Percentiles rank a stretch among this genome's conserved stretches.
Evolutionary conservation across 2,888 invertebrate species (phyloP).

Genomic region (Loripinus fragilis): DNA sequence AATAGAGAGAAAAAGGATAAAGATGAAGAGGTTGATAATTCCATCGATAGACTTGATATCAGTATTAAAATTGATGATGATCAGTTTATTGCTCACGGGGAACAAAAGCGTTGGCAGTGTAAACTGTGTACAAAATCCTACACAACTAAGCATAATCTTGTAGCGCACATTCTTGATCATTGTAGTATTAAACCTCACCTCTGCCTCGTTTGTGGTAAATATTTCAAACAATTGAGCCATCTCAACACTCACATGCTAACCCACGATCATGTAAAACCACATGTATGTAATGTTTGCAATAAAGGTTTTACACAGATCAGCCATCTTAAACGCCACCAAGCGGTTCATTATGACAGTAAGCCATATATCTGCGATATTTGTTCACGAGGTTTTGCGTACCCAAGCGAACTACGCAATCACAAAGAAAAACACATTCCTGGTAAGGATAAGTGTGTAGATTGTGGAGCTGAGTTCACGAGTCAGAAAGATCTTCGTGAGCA

Average conservation of each 20-base stretch:
- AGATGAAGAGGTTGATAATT: slow-evolving; percentile 34
- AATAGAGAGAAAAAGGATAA: slow-evolving; percentile 36
- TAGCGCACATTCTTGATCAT: slow-evolving; percentile 82
- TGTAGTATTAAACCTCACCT: slow-evolving; percentile 82
- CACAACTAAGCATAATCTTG: slow-evolving; percentile 82
- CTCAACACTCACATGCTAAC: slow-evolving; percentile 83
- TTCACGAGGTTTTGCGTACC: slow-evolving; percentile 79
- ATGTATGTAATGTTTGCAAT: slow-evolving; percentile 79
- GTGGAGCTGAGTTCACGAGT: slow-evolving; percentile 71
- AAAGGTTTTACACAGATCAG: slow-evolving; percentile 82
- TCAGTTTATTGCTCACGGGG: slow-evolving; percentile 78
- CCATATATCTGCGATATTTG: slow-evolving; percentile 80
- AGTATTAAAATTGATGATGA: slow-evolving; percentile 80
- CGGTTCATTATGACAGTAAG: slow-evolving; percentile 78
- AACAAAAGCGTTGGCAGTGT: slow-evolving; percentile 82
- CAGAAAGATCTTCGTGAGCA: slow-evolving; percentile 73
- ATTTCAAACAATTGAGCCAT: slow-evolving; percentile 81
- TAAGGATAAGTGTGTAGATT: slow-evolving; percentile 73
- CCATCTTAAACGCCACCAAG: slow-evolving; percentile 82
- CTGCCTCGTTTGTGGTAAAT: slow-evolving; percentile 82
- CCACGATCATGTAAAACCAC: slow-evolving; percentile 81
- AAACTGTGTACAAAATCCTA: slow-evolving; percentile 81
- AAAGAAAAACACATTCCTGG: slow-evolving; percentile 70
- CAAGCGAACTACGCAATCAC: slow-evolving; percentile 80
- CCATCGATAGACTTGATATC: slow-evolving; percentile 76